Evolutionary conservation across 2,888 invertebrate species (phyloP).

Genomic region (Drosophila melanosoma): DNA sequence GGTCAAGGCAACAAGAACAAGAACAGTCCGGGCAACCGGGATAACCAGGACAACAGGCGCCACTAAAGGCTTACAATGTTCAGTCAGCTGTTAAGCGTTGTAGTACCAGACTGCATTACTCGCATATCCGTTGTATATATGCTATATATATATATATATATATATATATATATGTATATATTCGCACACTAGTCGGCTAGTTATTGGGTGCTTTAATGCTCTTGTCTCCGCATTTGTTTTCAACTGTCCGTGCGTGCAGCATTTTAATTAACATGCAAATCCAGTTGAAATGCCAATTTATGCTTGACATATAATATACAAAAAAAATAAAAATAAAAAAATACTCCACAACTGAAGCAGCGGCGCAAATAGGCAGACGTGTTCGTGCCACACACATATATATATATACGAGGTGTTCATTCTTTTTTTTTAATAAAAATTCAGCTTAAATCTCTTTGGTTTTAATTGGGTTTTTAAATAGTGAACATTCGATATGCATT

Average conservation of each 20-base stretch:
- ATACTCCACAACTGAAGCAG: slow-evolving; percentile 1
- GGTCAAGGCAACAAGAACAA: slow-evolving; percentile 31
- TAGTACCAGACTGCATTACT: slow-evolving; percentile 53
- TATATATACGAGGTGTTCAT: slow-evolving; percentile 33
- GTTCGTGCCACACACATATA: background rate
- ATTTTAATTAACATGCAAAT: slow-evolving; percentile 80
- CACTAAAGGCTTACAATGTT: slow-evolving; percentile 62
- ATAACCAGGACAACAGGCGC: slow-evolving; percentile 15
- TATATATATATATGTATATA: background rate
- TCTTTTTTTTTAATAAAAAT: slow-evolving; percentile 22
- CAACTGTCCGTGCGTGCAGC: slow-evolving; percentile 74
- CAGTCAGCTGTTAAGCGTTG: slow-evolving; percentile 65
- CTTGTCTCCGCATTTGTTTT: slow-evolving; percentile 73
- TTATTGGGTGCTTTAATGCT: slow-evolving; percentile 60
- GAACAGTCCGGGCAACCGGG: background rate
- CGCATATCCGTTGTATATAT: slow-evolving; percentile 3
- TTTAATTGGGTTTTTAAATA: slow-evolving; percentile 41
- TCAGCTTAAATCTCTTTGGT: slow-evolving; percentile 18
- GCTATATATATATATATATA: background rate
- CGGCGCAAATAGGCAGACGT: slow-evolving; percentile 23
- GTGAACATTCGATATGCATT: background rate
- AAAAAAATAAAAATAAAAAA: slow-evolving; percentile 38
- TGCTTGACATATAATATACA: slow-evolving; percentile 77
- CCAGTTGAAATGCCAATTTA: slow-evolving; percentile 80
- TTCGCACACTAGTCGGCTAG: slow-evolving; percentile 23